Base-by-base conservation (phyloP, 2,113 vertebrate genomes). In the Gobiocypris rarus region DNA sequence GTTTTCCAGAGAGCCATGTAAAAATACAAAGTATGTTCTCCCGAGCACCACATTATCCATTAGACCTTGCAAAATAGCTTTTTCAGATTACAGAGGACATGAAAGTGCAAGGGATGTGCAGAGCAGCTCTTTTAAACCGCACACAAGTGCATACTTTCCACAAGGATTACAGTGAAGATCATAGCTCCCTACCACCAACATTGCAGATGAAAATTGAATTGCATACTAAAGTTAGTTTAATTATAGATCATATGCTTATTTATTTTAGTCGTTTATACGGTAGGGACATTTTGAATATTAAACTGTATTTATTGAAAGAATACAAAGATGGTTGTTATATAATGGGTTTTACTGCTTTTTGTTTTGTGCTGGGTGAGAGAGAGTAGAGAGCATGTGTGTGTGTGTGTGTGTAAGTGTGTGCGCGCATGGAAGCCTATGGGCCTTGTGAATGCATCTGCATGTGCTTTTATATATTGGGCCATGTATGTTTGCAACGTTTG, bases 81-180 rank as follows among this genome's bases (percentile, higher is more conserved):
- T 58, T 83, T 80, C 34, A 67, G 56, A 74, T 80, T 38, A 83
- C 41, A 77, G 76, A 86, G 34, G 50, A 77, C 38, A 77, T 75
- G 28, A 50, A 75, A 10, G 56, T 79, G 28, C 50, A 58, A 58
- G 34, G 31, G 56, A 65, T 80, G 56, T 65, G 11, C 58, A 63
- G 58, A 84, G 15, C 38, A 52, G 65, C 61, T 71, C 22, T 54
- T n/a, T 74, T 28, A 54, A 74, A 79, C 22, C 6, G 45, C n/a
- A 70, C 54, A 54, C 48, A 52, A 26, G 63, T 61, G 48, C 50
- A 43, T 58, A 38, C 59, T 50, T 67, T 56, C 11, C 59, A 70
- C 14, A 81, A 56, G 75, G 31, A 77, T 77, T 69, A 81, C 71
- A 81, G 24, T 63, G 61, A 50, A 50, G 50, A 76, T 65, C 34